Percentiles rank a stretch among this genome's conserved stretches.
Evolutionary conservation across 2,888 invertebrate species (phyloP).

Genomic region (Ornithoptera alexandrae): DNA sequence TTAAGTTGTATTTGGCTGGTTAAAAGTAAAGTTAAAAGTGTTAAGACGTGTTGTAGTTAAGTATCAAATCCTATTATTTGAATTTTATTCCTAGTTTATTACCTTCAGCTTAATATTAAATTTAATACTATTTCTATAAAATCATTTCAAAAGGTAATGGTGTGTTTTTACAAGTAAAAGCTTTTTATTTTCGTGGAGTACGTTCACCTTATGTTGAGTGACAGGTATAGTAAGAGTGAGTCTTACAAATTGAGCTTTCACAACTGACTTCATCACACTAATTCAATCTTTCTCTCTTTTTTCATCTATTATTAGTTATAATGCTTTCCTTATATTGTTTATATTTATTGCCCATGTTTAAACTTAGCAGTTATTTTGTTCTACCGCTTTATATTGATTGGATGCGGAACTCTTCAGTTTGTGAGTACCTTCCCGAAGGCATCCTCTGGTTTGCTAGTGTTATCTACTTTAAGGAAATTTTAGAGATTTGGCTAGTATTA

Average conservation of each 20-base stretch:
- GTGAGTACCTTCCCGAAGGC: constrained; percentile 20
- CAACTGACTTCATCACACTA: neutral
- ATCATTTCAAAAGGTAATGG: too few species aligned
- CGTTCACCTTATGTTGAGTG: too few species aligned
- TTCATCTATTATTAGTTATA: neutral
- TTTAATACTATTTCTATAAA: too few species aligned
- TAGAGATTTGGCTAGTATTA: neutral
- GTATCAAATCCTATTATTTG: neutral
- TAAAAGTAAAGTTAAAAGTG: neutral
- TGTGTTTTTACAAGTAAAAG: too few species aligned
- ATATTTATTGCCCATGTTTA: constrained; percentile 29
- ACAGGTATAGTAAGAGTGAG: too few species aligned
- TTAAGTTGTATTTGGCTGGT: neutral
- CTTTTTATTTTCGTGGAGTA: too few species aligned
- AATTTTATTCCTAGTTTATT: neutral
- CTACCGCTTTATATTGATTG: constrained; percentile 17
- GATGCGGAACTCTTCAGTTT: constrained; percentile 20
- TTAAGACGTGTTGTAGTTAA: neutral
- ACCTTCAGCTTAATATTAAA: too few species aligned
- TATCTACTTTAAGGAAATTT: neutral
- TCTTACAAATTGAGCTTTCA: neutral
- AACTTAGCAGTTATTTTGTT: constrained; percentile 29
- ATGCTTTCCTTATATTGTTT: constrained; percentile 9
- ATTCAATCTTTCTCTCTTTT: neutral
- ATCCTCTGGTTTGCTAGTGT: neutral